Evolutionary conservation across 2,888 invertebrate genomes (phyloP).

Genomic region (Spilosoma lubricipeda): DNA sequence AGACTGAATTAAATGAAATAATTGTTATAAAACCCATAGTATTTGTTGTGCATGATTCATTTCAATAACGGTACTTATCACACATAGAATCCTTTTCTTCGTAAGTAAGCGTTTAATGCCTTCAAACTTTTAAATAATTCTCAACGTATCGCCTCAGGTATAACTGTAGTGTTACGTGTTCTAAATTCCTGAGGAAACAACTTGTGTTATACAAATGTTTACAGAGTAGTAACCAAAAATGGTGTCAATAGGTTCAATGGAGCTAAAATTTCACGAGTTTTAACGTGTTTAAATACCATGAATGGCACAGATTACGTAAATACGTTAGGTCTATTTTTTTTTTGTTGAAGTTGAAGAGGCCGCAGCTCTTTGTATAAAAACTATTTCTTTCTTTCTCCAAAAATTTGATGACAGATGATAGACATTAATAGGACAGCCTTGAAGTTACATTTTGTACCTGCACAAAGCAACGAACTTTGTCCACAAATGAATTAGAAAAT

Average conservation of each 20-base stretch:
- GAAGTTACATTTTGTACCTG: not conserved
- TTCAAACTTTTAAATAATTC: conserved; percentile 35
- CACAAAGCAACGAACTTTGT: not conserved
- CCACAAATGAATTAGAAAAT: not conserved
- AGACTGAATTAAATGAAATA: not conserved
- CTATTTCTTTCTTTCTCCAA: not conserved
- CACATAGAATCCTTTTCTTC: conserved; percentile 14
- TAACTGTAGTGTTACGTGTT: conserved; percentile 22
- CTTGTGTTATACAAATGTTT: conserved; percentile 9
- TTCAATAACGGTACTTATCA: conserved; percentile 12
- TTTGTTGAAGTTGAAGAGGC: not conserved
- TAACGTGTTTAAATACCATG: not conserved
- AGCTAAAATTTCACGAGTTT: not conserved
- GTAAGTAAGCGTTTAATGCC: conserved; percentile 1
- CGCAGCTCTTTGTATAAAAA: not conserved
- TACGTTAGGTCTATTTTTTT: not conserved
- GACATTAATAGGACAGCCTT: not conserved
- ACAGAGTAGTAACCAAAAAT: not conserved
- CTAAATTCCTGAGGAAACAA: conserved; percentile 12
- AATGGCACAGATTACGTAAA: not conserved
- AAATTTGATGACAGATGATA: not conserved
- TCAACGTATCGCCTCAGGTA: conserved; percentile 14
- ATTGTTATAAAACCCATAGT: not conserved
- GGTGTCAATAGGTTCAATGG: conserved; percentile 4
- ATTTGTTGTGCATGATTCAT: not conserved